These are phyloP conservation scores for Arctopsyche grandis DNA, from an alignment of 1,140 invertebrate genomes.

Conservation along the genomic window DNA sequence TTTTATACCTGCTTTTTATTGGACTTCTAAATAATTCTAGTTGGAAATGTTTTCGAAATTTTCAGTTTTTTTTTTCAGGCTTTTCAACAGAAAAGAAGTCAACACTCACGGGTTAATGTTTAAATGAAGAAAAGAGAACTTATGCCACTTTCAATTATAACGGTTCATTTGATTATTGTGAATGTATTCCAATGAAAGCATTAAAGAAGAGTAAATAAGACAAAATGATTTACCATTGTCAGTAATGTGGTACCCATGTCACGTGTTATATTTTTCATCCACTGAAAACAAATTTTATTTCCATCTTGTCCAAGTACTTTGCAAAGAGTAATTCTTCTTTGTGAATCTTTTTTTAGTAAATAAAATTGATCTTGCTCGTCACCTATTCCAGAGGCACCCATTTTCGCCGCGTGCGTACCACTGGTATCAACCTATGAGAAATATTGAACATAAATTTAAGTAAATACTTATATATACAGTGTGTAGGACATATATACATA, in stretches of 20 bases:
- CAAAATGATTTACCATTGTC: conserved; percentile 62
- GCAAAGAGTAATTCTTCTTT: conserved; percentile 89
- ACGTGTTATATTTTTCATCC: conserved; percentile 80
- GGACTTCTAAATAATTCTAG: too few species aligned
- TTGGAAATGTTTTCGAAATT: too few species aligned
- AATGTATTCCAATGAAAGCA: too few species aligned
- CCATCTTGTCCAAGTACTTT: conserved; percentile 91
- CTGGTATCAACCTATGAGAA: conserved; percentile 48
- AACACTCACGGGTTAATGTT: too few species aligned
- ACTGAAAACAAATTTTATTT: conserved; percentile 84
- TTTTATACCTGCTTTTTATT: too few species aligned
- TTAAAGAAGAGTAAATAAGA: neutral
- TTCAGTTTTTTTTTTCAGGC: too few species aligned
- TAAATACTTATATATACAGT: conserved; percentile 52
- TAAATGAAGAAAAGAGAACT: too few species aligned
- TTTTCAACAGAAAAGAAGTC: too few species aligned
- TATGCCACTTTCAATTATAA: too few species aligned
- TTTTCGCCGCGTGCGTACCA: conserved; percentile 27
- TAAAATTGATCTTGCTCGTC: conserved; percentile 92
- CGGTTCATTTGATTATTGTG: too few species aligned
- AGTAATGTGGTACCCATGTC: conserved; percentile 76
- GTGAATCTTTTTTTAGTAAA: conserved; percentile 96
- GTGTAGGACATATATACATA: conserved; percentile 21
- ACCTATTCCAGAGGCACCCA: conserved; percentile 57
- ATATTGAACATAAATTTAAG: conserved; percentile 40